Evolutionary conservation across 1,140 invertebrate genomes (phyloP).

Genomic region (Zaprionus davidi): DNA sequence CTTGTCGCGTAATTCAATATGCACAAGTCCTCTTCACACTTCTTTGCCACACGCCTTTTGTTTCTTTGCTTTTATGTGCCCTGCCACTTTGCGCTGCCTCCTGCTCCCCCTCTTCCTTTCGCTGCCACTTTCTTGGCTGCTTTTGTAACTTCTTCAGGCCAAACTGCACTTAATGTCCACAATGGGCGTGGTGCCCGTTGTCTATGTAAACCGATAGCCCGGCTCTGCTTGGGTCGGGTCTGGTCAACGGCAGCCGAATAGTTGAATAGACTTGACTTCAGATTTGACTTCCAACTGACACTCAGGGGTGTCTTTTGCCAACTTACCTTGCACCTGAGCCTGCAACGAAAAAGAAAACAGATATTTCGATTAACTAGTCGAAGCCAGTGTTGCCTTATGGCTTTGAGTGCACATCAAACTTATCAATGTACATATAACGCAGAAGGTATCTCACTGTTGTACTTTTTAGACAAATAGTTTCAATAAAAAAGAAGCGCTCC

Average conservation of each 20-base stretch:
- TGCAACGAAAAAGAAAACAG: conserved; percentile 9
- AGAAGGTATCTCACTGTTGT: too few relatives aligned
- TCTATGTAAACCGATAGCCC: conserved; percentile 31
- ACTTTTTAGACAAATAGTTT: too few relatives aligned
- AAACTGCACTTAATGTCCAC: conserved; percentile 28
- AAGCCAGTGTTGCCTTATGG: neutral
- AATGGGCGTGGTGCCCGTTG: conserved; percentile 8
- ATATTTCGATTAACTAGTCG: neutral
- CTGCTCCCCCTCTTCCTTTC: neutral
- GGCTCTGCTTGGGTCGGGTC: neutral
- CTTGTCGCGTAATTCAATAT: conserved; percentile 82
- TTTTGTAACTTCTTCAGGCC: conserved; percentile 19
- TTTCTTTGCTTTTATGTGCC: conserved; percentile 46
- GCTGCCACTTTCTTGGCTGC: neutral
- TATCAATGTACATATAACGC: neutral
- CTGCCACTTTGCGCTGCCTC: conserved; percentile 32
- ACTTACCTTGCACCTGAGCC: conserved; percentile 18
- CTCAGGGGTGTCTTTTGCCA: neutral
- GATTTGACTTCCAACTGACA: conserved; percentile 19
- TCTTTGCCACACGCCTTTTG: conserved; percentile 51
- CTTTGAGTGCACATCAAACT: neutral
- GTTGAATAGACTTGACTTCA: conserved; percentile 8
- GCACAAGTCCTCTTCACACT: conserved; percentile 60
- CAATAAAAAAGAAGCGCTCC: neutral
- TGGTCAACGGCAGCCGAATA: neutral